Evolutionary conservation across 2,797 vertebrate genomes (phyloP), one percentile per base, ranked within the genome.

Genomic region (Xyrichtys novacula): DNA sequence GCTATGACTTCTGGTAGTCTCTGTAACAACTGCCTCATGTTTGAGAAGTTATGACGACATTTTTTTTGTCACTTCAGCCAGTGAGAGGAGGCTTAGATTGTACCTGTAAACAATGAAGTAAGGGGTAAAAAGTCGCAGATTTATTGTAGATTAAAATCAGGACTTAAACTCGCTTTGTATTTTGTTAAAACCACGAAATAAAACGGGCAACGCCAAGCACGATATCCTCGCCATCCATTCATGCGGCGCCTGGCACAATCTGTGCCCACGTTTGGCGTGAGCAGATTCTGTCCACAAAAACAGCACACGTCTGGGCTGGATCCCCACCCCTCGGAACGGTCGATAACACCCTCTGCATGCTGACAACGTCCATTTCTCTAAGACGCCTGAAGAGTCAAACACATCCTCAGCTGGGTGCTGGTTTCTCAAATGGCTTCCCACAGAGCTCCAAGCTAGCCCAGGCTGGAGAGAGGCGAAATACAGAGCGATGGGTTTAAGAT

Each of bases 351-450:
- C 93, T 94, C 75, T 94, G 91, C 94, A 95, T 93, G 93, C 93
- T 94, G 93, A 95, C 95, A 95, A 91, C 85, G 88, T 91, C 91
- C 77, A 95, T 96, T 96, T 95, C 90, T 93, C 92, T 91, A 89
- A 78, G 84, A 91, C 91, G 91, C 94, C 91, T 94, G 91, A 95
- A 91, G 90, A 96, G 94, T 95, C 92, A 93, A 96, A 95, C 88
- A 86, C 91, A 92, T 92, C 88, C 95, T 87, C 95, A 93, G 95
- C 89, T 92, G 95, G 95, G 68, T 94, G 92, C 92, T 92, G 89
- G 91, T 95, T 93, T 94, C 89, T 92, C 94, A 91, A 96, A 94
- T 86, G 94, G 95, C 92, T 93, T 95, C 95, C 95, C 95, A 95
- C 96, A 94, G 96, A 93, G 96, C 93, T 85, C 89, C 90, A 92